phyloP scores from a whole-genome alignment of 2,797 vertebrate genomes.

The Sebastes trivittatus region DNA sequence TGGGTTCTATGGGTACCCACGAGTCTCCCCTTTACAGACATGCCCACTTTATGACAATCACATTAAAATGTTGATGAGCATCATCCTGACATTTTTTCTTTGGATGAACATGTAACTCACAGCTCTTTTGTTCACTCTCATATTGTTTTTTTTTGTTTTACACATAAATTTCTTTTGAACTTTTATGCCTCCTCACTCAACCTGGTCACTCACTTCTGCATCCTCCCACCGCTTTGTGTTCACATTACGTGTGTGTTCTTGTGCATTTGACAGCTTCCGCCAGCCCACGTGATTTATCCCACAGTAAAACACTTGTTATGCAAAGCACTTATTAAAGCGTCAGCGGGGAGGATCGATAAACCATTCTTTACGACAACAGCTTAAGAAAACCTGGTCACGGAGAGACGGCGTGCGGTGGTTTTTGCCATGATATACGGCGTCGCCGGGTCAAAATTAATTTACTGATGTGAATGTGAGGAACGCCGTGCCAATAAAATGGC shows the following conservation, averaged over 20 bases:
- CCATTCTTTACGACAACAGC: slow-evolving; percentile 79
- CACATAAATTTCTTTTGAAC: not conserved
- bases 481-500: slow-evolving; percentile 71
- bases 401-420: slow-evolving; percentile 57
- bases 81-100: not conserved
- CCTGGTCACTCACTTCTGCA: not conserved
- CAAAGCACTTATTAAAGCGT: slow-evolving; percentile 81
- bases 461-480: slow-evolving; percentile 78
- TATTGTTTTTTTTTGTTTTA: too few relatives aligned
- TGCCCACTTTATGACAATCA: too few relatives aligned
- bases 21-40: too few relatives aligned
- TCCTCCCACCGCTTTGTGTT: slow-evolving; percentile 1
- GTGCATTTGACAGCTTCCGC: slow-evolving; percentile 40
- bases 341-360: slow-evolving; percentile 80
- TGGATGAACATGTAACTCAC: not conserved
- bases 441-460: slow-evolving; percentile 80
- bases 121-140: not conserved
- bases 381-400: slow-evolving; percentile 76
- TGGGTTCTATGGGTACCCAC: too few relatives aligned
- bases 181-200: not conserved
- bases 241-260: slow-evolving; percentile 26
- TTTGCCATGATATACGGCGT: slow-evolving; percentile 67
- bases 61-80: too few relatives aligned
- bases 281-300: slow-evolving; percentile 64
- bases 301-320: slow-evolving; percentile 80